Evolutionary conservation across 2,888 invertebrate species (phyloP).

Genomic region (Synergus itoensis): DNA sequence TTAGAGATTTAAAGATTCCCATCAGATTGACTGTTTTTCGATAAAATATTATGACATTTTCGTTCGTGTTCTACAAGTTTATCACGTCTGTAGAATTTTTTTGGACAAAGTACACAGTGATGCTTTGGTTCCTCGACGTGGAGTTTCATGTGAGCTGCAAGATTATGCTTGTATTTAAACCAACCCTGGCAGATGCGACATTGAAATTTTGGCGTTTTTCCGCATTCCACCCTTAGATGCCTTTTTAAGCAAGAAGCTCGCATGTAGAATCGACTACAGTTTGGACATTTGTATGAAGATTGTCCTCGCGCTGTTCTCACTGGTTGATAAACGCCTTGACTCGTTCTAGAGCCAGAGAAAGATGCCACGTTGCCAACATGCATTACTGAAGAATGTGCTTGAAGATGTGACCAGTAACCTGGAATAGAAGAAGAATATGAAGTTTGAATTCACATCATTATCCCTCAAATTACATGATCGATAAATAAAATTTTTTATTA

Average conservation of each 20-base stretch:
- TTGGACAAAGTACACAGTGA: conserved; percentile 66
- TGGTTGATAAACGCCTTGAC: conserved; percentile 58
- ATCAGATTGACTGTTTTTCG: background rate
- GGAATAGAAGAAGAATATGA: conserved; percentile 60
- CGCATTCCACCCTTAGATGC: conserved; percentile 75
- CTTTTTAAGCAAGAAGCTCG: conserved; percentile 70
- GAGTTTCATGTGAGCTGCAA: conserved; percentile 70
- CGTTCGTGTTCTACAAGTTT: conserved; percentile 69
- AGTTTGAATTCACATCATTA: conserved; percentile 48
- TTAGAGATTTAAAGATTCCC: background rate
- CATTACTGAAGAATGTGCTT: conserved; percentile 41
- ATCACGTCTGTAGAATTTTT: conserved; percentile 71
- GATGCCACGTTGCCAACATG: conserved; percentile 31
- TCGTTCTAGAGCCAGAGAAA: conserved; percentile 22
- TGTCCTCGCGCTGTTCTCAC: conserved; percentile 64
- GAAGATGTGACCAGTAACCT: conserved; percentile 64
- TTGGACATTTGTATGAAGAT: conserved; percentile 80
- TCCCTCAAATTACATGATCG: background rate
- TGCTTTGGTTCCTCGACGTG: conserved; percentile 71
- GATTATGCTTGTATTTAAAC: conserved; percentile 74
- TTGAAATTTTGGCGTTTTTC: conserved; percentile 75
- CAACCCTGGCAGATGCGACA: conserved; percentile 74
- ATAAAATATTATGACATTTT: conserved; percentile 60
- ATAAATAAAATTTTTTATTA: background rate
- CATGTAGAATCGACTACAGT: conserved; percentile 78